A percentile compares a stretch with the other conserved stretches of the same genome.
These are phyloP conservation scores for Amphimedon queenslandica DNA, from an alignment of 37 sponge, comb jelly and placozoan genomes.

Conservation along the genomic window DNA sequence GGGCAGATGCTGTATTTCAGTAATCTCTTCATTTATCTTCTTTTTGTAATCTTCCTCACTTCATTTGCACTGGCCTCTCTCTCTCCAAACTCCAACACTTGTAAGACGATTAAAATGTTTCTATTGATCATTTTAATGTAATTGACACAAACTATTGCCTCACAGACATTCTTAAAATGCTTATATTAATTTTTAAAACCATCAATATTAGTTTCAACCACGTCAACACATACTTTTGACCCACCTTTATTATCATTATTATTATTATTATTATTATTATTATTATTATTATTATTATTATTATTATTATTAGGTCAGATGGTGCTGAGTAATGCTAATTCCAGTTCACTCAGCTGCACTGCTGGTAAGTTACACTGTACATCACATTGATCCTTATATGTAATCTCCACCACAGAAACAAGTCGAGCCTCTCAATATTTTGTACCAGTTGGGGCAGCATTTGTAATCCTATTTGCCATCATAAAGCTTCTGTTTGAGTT, in stretches of 20 bases:
- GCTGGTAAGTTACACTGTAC: neutral
- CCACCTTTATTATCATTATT: too few species aligned
- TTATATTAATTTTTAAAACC: too few species aligned
- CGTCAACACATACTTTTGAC: too few species aligned
- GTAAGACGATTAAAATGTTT: too few species aligned
- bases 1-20: slow-evolving; percentile 72
- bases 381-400: neutral
- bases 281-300: neutral
- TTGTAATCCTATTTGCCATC: slow-evolving; percentile 45
- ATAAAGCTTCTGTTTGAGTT: slow-evolving; percentile 47
- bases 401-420: neutral
- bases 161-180: too few species aligned
- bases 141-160: too few species aligned
- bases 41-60: slow-evolving; percentile 75
- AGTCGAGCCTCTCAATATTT: neutral
- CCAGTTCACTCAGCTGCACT: neutral
- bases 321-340: neutral
- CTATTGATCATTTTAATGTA: too few species aligned
- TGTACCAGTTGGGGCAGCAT: slow-evolving; percentile 15
- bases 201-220: too few species aligned
- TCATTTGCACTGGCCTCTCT: slow-evolving; percentile 68
- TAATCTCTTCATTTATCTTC: slow-evolving; percentile 74
- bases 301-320: neutral
- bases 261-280: too few species aligned
- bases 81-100: slow-evolving; percentile 33